These are phyloP conservation scores for Marisa cornuarietis DNA, from an alignment of 1,140 invertebrate species.

Conservation along the genomic window DNA sequence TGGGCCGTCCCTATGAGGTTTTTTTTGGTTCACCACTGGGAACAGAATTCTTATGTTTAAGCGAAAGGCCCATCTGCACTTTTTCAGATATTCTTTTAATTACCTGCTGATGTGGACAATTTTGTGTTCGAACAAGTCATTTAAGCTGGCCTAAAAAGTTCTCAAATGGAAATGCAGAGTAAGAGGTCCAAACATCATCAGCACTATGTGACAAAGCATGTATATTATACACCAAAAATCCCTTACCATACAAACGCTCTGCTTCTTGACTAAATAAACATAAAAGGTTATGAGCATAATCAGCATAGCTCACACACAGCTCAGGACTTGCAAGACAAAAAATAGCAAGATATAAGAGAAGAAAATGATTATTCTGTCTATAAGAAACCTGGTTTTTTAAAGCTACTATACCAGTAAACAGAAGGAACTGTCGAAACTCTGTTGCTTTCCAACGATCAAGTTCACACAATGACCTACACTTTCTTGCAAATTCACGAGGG, in stretches of 20 bases:
- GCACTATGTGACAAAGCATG: slow-evolving; percentile 64
- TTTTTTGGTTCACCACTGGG: too few relatives aligned
- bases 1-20: too few relatives aligned
- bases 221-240: slow-evolving; percentile 63
- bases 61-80: too few relatives aligned
- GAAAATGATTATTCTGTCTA: slow-evolving; percentile 63
- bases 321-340: slow-evolving; percentile 45
- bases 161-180: slow-evolving; percentile 67
- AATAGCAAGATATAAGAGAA: slow-evolving; percentile 59
- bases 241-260: too few relatives aligned
- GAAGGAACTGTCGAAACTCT: slow-evolving; percentile 66
- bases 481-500: slow-evolving; percentile 63
- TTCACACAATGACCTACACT: slow-evolving; percentile 59
- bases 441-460: slow-evolving; percentile 67
- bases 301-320: slow-evolving; percentile 23
- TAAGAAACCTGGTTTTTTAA: slow-evolving; percentile 52
- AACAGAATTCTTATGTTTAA: background rate
- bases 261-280: slow-evolving; percentile 42
- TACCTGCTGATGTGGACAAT: too few relatives aligned
- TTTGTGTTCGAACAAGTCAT: slow-evolving; percentile 41
- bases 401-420: slow-evolving; percentile 65
- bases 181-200: slow-evolving; percentile 65
- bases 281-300: slow-evolving; percentile 52
- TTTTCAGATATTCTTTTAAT: too few relatives aligned
- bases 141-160: slow-evolving; percentile 64